These are phyloP conservation scores for Nematolebias whitei DNA, from an alignment of 2,113 vertebrate species.

Conservation along the genomic window DNA sequence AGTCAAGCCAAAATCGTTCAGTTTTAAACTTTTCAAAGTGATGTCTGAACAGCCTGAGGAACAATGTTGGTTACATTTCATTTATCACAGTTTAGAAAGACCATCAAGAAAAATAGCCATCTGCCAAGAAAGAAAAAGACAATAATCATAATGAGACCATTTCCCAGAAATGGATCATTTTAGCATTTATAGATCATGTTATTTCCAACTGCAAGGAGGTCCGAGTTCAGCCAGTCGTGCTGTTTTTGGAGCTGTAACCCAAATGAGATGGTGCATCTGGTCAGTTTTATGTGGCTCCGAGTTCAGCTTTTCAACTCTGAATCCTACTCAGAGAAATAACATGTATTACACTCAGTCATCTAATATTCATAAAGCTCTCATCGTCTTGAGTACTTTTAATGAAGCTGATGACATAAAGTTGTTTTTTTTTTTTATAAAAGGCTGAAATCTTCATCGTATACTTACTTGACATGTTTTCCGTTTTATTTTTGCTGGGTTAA, in stretches of 20 bases:
- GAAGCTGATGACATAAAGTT: no score
- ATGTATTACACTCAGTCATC: no score
- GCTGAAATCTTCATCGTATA: no score
- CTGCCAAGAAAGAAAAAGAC: slow-evolving; percentile 6
- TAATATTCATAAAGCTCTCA: no score
- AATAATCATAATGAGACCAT: not conserved
- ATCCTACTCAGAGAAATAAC: not conserved
- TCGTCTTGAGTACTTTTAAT: no score
- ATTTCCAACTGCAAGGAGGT: not conserved
- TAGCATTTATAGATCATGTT: not conserved
- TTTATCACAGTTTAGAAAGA: slow-evolving; percentile 18
- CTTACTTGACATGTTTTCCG: no score
- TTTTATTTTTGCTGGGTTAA: no score
- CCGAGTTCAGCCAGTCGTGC: not conserved
- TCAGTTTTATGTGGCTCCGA: slow-evolving; percentile 5
- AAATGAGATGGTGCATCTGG: slow-evolving; percentile 13
- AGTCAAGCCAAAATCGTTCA: not conserved
- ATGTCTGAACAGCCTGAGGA: slow-evolving; percentile 1
- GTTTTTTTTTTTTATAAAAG: no score
- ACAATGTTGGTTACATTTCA: slow-evolving; percentile 20
- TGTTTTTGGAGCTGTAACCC: not conserved
- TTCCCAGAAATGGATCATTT: slow-evolving; percentile 20
- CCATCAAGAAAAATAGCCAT: not conserved
- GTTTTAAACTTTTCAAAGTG: slow-evolving; percentile 7
- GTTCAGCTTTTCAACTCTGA: slow-evolving; percentile 2